Evolutionary conservation across 2,113 vertebrate species (phyloP), one percentile per base, ranked within the genome.

Genomic region (Astatoreochromis straeleni): DNA sequence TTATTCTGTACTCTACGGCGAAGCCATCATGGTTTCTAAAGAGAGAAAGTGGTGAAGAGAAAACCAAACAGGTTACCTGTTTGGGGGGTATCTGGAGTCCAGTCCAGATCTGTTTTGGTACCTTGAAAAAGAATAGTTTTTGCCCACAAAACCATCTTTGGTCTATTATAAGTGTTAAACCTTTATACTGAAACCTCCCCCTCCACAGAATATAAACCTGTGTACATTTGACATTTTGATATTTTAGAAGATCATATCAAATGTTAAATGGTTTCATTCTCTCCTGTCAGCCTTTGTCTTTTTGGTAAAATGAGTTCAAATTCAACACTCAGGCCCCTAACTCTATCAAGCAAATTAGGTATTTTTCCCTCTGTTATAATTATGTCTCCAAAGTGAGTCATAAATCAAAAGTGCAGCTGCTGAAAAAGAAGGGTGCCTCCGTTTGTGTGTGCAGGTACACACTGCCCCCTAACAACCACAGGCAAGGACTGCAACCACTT

Each of bases 381-480:
- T 81, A 49, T 73, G 55, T 45, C 38, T 68, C 38, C 55, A 82
- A 60, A 86, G 42, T 26, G 40, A 55, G 51, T 31, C n/a, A 29
- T 83, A 21, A 86, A 29, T 83, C 47, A 81, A 63, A 68, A 84
- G 49, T 40, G 10, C 26, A 60, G 58, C 10, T 5, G 11, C 14
- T 35, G 75, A 53, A 24, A 49, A 31, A 55, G 12, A 57, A 68
- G 55, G 4, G 16, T 3, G 57, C 26, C 5, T 42, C 14, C 1
- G 2, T 58, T 17, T 6, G n/a, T 9, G n/a, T 85, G 45, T 53
- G 82, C 19, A 54, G 87, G 47, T 58, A 45, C 83, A 92, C 83
- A 93, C 85, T 86, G 86, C 89, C 90, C 73, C 85, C 92, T 65
- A 26, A 16, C 26, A 91, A 80, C 40, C 55, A 42, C 11, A 35